Percentiles rank a stretch among this genome's conserved stretches.
These are phyloP conservation scores for Cremastobaeus sp. DNA, from an alignment of 2,888 invertebrate genomes.

Conservation along the genomic window DNA sequence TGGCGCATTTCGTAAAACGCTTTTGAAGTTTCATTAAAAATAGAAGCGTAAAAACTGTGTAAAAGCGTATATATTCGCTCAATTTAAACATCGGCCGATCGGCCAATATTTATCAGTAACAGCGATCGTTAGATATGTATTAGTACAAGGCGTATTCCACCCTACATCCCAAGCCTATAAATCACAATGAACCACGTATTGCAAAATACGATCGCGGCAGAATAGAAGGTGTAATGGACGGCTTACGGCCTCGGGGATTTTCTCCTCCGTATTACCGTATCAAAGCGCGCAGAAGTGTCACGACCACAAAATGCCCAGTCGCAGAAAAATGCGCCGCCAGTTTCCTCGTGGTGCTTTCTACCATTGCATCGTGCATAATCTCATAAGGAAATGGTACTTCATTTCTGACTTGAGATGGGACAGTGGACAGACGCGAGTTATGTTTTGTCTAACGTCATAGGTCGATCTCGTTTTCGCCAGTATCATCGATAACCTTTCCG, in stretches of 20 bases:
- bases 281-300: conserved; percentile 61
- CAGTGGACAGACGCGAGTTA: conserved; percentile 36
- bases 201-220: conserved; percentile 55
- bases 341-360: conserved; percentile 61
- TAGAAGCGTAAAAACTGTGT: too few relatives aligned
- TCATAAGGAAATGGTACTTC: conserved; percentile 54
- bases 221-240: conserved; percentile 62
- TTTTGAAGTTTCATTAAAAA: too few relatives aligned
- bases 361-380: conserved; percentile 55
- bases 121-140: conserved; percentile 48
- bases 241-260: conserved; percentile 59
- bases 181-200: conserved; percentile 55
- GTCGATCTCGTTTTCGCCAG: conserved; percentile 16
- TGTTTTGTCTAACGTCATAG: conserved; percentile 41
- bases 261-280: conserved; percentile 58
- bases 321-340: conserved; percentile 53
- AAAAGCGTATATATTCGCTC: conserved; percentile 43
- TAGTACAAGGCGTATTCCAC: conserved; percentile 55
- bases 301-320: conserved; percentile 59
- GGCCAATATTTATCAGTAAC: conserved; percentile 40
- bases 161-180: conserved; percentile 48
- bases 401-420: conserved; percentile 27
- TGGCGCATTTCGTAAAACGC: too few relatives aligned
- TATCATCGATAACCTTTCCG: conserved; percentile 32
- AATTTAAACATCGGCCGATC: conserved; percentile 34